These are phyloP conservation scores for Beris chalybata DNA, from an alignment of 2,888 invertebrate species.

Conservation along the genomic window DNA sequence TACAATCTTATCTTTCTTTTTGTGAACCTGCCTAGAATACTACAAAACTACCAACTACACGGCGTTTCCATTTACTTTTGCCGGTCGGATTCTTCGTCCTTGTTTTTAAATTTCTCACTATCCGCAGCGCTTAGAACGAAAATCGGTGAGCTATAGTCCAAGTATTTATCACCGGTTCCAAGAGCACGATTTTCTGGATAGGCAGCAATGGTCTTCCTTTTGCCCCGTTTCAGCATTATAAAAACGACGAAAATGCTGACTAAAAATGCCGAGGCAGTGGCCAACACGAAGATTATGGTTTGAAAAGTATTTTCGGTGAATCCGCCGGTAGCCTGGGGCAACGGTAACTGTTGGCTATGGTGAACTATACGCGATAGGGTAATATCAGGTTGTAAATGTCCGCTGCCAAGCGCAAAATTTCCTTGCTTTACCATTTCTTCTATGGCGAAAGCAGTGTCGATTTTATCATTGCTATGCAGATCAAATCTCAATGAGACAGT, in stretches of 20 bases:
- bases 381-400: conserved; percentile 62
- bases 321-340: conserved; percentile 47
- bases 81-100: not conserved
- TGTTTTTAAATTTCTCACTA: conserved; percentile 33
- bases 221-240: conserved; percentile 72
- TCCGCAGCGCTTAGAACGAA: conserved; percentile 52
- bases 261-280: conserved; percentile 77
- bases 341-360: conserved; percentile 44
- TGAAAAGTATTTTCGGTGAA: conserved; percentile 63
- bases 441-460: conserved; percentile 76
- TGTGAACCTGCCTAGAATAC: too few species aligned
- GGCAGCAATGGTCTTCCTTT: conserved; percentile 46
- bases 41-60: too few species aligned
- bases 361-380: conserved; percentile 67
- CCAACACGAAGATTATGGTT: conserved; percentile 74
- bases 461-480: conserved; percentile 71
- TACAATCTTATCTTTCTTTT: too few species aligned
- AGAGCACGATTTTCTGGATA: conserved; percentile 40
- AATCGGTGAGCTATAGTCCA: conserved; percentile 54
- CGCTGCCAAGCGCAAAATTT: conserved; percentile 47
- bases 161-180: conserved; percentile 46
- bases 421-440: conserved; percentile 70
- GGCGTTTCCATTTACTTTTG: too few species aligned
- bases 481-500: conserved; percentile 62
- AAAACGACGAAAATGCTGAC: conserved; percentile 76